These are phyloP conservation scores for Aphis gossypii DNA, from an alignment of 1,140 invertebrate genomes.

Conservation along the genomic window DNA sequence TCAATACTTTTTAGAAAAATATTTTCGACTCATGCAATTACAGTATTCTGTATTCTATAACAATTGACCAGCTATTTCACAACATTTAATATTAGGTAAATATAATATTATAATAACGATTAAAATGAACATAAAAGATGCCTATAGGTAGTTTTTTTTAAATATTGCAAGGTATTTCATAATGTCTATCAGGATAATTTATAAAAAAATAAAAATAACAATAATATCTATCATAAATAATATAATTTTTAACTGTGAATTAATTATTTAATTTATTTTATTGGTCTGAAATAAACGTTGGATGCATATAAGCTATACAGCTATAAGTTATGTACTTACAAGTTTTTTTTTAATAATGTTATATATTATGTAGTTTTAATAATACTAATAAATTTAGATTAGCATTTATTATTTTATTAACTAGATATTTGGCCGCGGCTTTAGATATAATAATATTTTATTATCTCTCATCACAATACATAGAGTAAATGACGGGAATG, in stretches of 20 bases:
- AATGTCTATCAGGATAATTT: neutral
- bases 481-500: neutral
- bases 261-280: neutral
- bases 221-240: neutral
- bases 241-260: neutral
- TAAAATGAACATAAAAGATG: neutral
- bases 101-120: neutral
- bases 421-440: neutral
- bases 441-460: neutral
- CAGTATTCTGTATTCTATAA: neutral
- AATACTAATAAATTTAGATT: too few relatives aligned
- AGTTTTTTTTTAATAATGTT: too few relatives aligned
- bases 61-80: neutral
- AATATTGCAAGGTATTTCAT: neutral
- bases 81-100: neutral
- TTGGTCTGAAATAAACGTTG: too few relatives aligned
- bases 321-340: too few relatives aligned
- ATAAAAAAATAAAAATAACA: neutral
- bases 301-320: too few relatives aligned
- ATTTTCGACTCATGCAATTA: neutral
- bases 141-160: neutral
- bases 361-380: too few relatives aligned
- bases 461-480: neutral
- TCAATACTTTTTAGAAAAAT: neutral
- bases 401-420: neutral